Evolutionary conservation across 2,797 vertebrate species (phyloP), one percentile per base, ranked within the genome.

Genomic region (Smutsia temminckii): DNA sequence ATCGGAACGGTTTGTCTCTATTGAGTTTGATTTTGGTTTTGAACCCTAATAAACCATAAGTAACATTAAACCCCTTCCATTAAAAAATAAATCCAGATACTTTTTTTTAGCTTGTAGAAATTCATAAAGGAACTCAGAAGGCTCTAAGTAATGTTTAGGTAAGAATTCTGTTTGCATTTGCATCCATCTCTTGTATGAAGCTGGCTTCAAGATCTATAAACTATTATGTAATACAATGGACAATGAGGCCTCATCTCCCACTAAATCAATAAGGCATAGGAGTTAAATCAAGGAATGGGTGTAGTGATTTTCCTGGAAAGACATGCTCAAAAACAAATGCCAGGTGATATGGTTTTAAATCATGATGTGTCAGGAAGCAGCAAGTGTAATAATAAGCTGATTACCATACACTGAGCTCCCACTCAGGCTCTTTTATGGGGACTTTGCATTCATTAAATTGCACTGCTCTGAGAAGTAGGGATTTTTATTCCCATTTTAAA

Each of bases 401-500:
- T 86, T 87, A 18, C 16, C 8, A 14, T 78, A 63, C 61, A 46
- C 34, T 77, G 59, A 89, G 25, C 9, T 75, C 14, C 21, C 21
- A 37, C 1, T 55, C 9, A 23, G 13, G 53, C 7, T 51, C 42
- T 63, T 69, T 80, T 10, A 66, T 34, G 32, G 34, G 13, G 2
- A 72, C 4, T 86, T 69, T 40, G 8, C 4, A 46, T 61, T 80
- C 37, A 75, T 37, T 78, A n/a, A 32, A 17, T 55, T 71, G 7
- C 5, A 71, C 59, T 55, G n/a, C 3, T 0, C 85, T 91, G 8
- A 79, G n/a, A 88, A 89, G 23, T 6, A 89, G 6, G n/a, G 10
- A 42, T 74, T 89, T 89, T 55, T 78, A 79, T 46, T 92, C 6
- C 6, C 53, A 55, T 74, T 92, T 84, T 95, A 85, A 78, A 57